These are phyloP conservation scores for Cryptocheilus praepositus DNA, from an alignment of 2,888 invertebrate genomes.

Conservation along the genomic window DNA sequence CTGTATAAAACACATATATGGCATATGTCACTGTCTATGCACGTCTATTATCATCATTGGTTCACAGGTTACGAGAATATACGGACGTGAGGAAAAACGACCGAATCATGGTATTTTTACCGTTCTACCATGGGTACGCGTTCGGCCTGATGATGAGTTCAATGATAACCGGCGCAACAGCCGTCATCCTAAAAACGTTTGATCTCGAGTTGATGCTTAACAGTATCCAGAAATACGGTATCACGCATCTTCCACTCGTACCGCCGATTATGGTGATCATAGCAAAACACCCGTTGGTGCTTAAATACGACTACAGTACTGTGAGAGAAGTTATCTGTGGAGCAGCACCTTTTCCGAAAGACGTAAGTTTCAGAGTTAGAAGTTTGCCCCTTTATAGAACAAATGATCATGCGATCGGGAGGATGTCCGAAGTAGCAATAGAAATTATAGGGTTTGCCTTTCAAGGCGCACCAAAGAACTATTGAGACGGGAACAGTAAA, in stretches of 20 bases:
- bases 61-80: constrained; percentile 22
- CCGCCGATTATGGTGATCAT: constrained; percentile 77
- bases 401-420: constrained; percentile 23
- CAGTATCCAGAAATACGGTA: constrained; percentile 53
- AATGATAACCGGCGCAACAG: constrained; percentile 12
- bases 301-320: constrained; percentile 73
- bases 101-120: constrained; percentile 40
- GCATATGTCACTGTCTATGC: too few species aligned
- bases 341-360: constrained; percentile 75
- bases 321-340: constrained; percentile 72
- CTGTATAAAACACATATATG: too few species aligned
- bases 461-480: too few species aligned
- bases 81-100: constrained; percentile 19
- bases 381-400: constrained; percentile 14
- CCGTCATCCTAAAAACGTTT: constrained; percentile 54
- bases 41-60: too few species aligned
- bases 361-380: constrained; percentile 55
- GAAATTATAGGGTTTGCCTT: too few species aligned
- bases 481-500: too few species aligned
- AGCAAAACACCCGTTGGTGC: constrained; percentile 75
- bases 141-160: constrained; percentile 19
- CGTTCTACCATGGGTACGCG: constrained; percentile 60
- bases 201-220: constrained; percentile 54
- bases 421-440: too few species aligned
- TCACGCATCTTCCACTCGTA: constrained; percentile 69